Conservation (phyloP, 2,113 vertebrate genomes). For the Calypte anna region DNA sequence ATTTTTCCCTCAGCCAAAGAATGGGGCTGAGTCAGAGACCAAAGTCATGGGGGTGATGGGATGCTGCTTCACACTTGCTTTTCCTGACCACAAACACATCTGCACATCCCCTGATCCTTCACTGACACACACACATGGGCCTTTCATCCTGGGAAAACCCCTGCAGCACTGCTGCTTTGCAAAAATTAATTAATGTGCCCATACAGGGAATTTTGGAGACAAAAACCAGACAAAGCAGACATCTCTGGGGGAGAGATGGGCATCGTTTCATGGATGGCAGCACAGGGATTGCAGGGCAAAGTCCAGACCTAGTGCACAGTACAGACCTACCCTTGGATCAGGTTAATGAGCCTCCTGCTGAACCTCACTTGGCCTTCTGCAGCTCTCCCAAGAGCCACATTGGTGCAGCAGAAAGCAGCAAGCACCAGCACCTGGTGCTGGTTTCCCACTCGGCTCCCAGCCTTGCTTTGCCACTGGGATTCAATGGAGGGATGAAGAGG, state of each 20-base stretch:
- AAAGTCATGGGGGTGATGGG: not conserved
- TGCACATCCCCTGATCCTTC: not conserved
- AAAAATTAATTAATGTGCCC: not conserved
- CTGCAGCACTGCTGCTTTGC: not conserved
- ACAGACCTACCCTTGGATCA: rapidly evolving
- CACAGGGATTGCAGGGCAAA: rapidly evolving
- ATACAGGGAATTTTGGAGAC: not conserved
- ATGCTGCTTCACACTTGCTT: not conserved
- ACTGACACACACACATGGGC: not conserved
- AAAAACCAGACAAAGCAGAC: not conserved
- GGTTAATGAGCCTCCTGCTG: rapidly evolving
- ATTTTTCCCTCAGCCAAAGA: not conserved
- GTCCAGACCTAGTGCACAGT: not conserved
- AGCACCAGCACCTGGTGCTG: rapidly evolving
- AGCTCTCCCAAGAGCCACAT: not conserved
- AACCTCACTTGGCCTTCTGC: not conserved
- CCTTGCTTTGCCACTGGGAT: not conserved
- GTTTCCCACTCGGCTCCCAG: not conserved
- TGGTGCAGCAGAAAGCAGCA: rapidly evolving
- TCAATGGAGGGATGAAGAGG: rapidly evolving
- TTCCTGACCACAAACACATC: constrained; percentile 24
- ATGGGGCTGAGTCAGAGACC: not conserved
- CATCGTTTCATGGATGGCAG: rapidly evolving
- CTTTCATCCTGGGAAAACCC: constrained; percentile 3
- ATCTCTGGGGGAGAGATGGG: rapidly evolving